phyloP scores from a whole-genome alignment of 2,888 invertebrate species.

The Callyntrura guangdongensis region DNA sequence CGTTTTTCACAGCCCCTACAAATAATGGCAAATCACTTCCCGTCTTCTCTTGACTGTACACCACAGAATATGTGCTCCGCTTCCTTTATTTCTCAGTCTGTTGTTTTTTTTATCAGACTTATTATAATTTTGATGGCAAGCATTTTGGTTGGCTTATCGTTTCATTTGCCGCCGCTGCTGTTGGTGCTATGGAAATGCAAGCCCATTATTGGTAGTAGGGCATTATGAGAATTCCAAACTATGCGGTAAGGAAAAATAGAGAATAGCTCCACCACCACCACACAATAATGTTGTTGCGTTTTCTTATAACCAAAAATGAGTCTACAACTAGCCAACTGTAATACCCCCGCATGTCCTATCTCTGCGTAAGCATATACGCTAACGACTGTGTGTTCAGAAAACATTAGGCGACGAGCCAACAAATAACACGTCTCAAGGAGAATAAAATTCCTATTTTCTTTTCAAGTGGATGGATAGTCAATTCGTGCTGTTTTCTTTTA shows the following conservation, averaged over 20 bases:
- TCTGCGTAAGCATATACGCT: neutral
- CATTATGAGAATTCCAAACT: slow-evolving; percentile 16
- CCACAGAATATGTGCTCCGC: neutral
- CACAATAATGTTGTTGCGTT: slow-evolving; percentile 3
- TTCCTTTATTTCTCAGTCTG: neutral
- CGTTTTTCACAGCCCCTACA: slow-evolving; percentile 1
- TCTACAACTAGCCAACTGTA: neutral
- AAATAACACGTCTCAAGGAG: slow-evolving; percentile 42
- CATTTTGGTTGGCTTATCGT: slow-evolving; percentile 56
- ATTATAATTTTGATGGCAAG: slow-evolving; percentile 49
- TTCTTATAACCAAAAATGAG: neutral
- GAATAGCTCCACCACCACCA: slow-evolving; percentile 21
- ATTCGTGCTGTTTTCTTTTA: slow-evolving; percentile 40
- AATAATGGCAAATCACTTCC: slow-evolving; percentile 9
- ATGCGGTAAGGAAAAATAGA: neutral
- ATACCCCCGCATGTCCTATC: too few relatives aligned
- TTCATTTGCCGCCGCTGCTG: neutral
- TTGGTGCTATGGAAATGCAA: neutral
- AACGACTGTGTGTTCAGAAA: slow-evolving; percentile 61
- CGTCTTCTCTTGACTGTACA: neutral
- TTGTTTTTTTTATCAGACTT: slow-evolving; percentile 13
- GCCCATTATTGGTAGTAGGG: slow-evolving; percentile 2
- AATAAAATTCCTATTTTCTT: slow-evolving; percentile 75
- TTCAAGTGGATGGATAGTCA: slow-evolving; percentile 11
- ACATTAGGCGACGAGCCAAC: slow-evolving; percentile 79